phyloP scores from a whole-genome alignment of 2,797 vertebrate species.

The Eptatretus atami region DNA sequence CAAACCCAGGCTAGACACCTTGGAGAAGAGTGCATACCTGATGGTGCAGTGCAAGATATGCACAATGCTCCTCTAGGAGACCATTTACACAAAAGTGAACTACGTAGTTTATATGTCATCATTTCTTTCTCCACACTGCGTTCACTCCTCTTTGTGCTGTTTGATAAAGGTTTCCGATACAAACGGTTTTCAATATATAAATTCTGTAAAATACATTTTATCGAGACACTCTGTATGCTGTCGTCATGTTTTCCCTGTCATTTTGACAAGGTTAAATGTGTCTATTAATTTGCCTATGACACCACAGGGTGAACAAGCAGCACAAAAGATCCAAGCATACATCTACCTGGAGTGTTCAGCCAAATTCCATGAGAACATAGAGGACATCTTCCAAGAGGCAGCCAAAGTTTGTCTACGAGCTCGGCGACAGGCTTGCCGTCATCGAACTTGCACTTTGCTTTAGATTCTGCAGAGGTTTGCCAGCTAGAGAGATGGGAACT shows the following conservation, averaged over 20 bases:
- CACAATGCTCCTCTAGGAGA: no score
- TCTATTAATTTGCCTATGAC: neutral
- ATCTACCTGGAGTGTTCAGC: slow-evolving; percentile 21
- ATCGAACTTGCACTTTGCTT: neutral
- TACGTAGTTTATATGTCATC: no score
- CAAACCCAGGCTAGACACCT: no score
- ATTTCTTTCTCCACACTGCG: no score
- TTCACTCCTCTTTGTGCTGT: no score
- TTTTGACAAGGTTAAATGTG: neutral
- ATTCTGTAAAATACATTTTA: neutral
- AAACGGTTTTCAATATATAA: no score
- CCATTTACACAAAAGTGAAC: no score
- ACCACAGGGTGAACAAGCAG: slow-evolving; percentile 16
- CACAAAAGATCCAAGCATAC: slow-evolving; percentile 12
- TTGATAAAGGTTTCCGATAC: no score
- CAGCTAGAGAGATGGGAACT: no score
- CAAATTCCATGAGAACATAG: slow-evolving; percentile 16
- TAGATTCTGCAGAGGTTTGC: neutral
- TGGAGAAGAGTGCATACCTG: no score
- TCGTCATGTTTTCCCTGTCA: neutral
- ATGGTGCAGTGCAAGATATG: no score
- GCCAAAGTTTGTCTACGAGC: neutral
- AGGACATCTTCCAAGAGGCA: slow-evolving; percentile 14
- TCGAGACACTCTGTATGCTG: neutral
- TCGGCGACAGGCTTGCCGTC: neutral